Conservation (phyloP, 2,113 vertebrate genomes). For the Xerus inauris region DNA sequence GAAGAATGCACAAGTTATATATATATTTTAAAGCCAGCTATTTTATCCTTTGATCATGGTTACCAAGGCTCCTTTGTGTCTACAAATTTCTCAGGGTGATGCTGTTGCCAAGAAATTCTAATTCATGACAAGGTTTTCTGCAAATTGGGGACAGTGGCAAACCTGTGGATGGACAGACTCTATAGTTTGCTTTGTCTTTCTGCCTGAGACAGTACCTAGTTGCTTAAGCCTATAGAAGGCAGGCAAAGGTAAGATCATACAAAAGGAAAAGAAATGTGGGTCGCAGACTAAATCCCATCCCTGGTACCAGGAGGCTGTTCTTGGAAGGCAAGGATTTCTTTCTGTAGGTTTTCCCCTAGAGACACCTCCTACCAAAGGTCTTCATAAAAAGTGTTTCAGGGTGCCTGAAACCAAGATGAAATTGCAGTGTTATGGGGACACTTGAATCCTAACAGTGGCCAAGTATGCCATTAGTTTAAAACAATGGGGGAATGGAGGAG, state of each 20-base stretch:
- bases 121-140: conserved; percentile 77
- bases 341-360: conserved; percentile 83
- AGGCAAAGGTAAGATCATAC: background rate
- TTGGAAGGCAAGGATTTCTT: conserved; percentile 86
- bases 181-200: conserved; percentile 73
- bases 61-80: conserved; percentile 78
- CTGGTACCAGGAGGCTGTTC: conserved; percentile 82
- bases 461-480: conserved; percentile 89
- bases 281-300: conserved; percentile 62
- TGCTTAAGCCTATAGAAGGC: conserved; percentile 29
- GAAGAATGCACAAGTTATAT: conserved; percentile 71
- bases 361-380: conserved; percentile 83
- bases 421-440: conserved; percentile 85
- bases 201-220: conserved; percentile 62
- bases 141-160: conserved; percentile 76
- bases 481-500: conserved; percentile 81
- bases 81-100: conserved; percentile 73
- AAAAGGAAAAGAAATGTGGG: fast-evolving
- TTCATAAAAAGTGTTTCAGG: conserved; percentile 84
- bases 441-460: conserved; percentile 85
- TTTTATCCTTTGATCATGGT: conserved; percentile 69
- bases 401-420: conserved; percentile 86
- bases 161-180: conserved; percentile 55
- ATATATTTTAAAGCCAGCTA: conserved; percentile 34
- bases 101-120: conserved; percentile 76